Evolutionary conservation across 2,797 vertebrate species (phyloP), one percentile per base, ranked within the genome.

Genomic region (Sebastiscus tertius): DNA sequence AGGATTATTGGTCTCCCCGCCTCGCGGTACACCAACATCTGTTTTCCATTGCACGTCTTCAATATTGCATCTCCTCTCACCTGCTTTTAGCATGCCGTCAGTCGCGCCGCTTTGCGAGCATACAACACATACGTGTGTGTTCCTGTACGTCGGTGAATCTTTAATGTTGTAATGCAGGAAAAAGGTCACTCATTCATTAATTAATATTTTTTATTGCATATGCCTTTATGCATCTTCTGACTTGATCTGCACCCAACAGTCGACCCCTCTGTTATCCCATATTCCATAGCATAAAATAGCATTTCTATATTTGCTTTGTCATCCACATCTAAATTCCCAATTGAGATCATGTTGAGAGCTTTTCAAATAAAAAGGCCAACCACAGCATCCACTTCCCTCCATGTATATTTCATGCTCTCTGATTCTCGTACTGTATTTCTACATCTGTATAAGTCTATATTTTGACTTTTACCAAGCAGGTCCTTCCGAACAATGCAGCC

Each of bases 371-470:
- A 85, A 88, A 80, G 78, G 71, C 56, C 80, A 89, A 92, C 83
- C 83, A 74, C 63, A 74, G 77, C 81, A 79, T 92, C 85, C 91
- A 92, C 91, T 95, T 91, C 80, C 78, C 84, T 64, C 8, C 78
- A 93, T 96, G 77, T 61, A 95, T 96, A 83, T 95, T 96, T 94
- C 59, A 95, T 88, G 61, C 62, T 77, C 55, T 90, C 86, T 89
- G 90, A 94, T 94, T 94, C 86, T 64, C 56, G 4, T 87, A 88
- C 88, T 93, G 88, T 89, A 92, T 93, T 93, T 94, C 90, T 92
- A 91, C 90, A 89, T 91, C 86, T 92, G 93, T 89, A 87, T 54
- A 79, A 82, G 92, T 93, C 86, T 81, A 74, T 91, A 86, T 90
- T 89, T 90, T 87, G 91, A 88, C 81, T 88, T 85, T 80, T 64